Evolutionary conservation across 2,888 invertebrate species (phyloP).

Genomic region (Lottia scabra): DNA sequence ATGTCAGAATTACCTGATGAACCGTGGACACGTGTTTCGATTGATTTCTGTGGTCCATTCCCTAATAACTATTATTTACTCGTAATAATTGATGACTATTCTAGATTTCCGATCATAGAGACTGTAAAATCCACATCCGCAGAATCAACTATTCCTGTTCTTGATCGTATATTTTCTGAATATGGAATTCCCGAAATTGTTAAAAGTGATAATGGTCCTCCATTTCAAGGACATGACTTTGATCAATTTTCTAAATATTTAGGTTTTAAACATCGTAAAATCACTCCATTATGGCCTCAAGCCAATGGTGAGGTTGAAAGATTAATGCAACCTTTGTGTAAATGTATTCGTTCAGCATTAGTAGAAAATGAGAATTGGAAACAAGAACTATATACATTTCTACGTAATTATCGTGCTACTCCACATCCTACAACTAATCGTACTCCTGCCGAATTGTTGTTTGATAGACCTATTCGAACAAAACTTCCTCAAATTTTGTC

Average conservation of each 20-base stretch:
- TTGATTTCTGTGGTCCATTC: slow-evolving; percentile 33
- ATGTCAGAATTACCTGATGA: slow-evolving; percentile 21
- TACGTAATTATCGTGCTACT: slow-evolving; percentile 19
- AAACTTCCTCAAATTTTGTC: slow-evolving; percentile 20
- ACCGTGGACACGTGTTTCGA: slow-evolving; percentile 23
- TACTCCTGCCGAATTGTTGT: slow-evolving; percentile 24
- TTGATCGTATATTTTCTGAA: slow-evolving; percentile 31
- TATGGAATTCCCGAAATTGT: slow-evolving; percentile 32
- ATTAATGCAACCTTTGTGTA: not conserved
- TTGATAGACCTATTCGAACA: slow-evolving; percentile 20
- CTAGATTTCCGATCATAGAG: slow-evolving; percentile 35
- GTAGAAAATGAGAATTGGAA: slow-evolving; percentile 20
- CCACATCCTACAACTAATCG: slow-evolving; percentile 27
- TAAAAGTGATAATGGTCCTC: slow-evolving; percentile 22
- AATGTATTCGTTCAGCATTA: not conserved
- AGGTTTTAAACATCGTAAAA: not conserved
- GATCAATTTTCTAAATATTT: not conserved
- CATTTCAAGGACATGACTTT: not conserved
- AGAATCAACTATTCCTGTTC: slow-evolving; percentile 22
- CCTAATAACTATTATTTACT: slow-evolving; percentile 28
- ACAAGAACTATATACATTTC: slow-evolving; percentile 19
- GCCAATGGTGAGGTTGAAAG: not conserved
- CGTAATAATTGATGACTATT: slow-evolving; percentile 39
- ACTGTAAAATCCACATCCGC: slow-evolving; percentile 24
- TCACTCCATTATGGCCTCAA: not conserved